Evolutionary conservation across 1,140 invertebrate species (phyloP).

Genomic region (Nasonia vitripennis): DNA sequence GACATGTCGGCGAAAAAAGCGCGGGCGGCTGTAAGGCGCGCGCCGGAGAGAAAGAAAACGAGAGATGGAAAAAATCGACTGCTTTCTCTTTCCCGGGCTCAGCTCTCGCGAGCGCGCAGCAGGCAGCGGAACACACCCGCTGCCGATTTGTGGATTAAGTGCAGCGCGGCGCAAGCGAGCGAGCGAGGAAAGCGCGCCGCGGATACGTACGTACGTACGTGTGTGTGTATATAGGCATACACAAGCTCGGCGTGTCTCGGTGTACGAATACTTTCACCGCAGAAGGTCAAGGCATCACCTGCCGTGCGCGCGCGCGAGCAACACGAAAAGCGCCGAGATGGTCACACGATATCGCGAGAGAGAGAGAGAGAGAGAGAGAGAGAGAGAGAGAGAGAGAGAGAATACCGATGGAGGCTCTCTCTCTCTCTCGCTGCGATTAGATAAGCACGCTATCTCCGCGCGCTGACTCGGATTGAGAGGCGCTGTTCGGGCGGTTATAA

Average conservation of each 20-base stretch:
- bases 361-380: background rate
- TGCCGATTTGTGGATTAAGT: conserved; percentile 36
- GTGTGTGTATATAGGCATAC: background rate
- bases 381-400: background rate
- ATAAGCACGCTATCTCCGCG: background rate
- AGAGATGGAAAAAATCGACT: conserved; percentile 50
- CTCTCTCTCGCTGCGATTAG: background rate
- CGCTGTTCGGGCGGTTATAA: background rate
- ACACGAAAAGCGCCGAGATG: conserved; percentile 40
- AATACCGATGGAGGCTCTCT: background rate
- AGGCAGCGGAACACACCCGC: conserved; percentile 29
- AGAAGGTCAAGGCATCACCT: conserved; percentile 56
- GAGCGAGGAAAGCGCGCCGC: conserved; percentile 20
- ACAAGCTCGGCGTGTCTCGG: background rate
- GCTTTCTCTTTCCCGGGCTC: conserved; percentile 46
- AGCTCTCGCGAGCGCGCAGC: background rate
- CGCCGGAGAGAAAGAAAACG: background rate
- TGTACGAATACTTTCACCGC: conserved; percentile 42
- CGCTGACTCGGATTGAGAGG: background rate
- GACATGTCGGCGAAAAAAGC: background rate
- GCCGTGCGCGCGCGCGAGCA: conserved; percentile 31
- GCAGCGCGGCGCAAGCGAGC: background rate
- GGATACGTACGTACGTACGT: too few species aligned
- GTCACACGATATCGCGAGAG: conserved; percentile 29
- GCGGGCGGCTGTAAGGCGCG: background rate